Conservation (phyloP, 2,113 vertebrate genomes). For the Agelaius tricolor region DNA sequence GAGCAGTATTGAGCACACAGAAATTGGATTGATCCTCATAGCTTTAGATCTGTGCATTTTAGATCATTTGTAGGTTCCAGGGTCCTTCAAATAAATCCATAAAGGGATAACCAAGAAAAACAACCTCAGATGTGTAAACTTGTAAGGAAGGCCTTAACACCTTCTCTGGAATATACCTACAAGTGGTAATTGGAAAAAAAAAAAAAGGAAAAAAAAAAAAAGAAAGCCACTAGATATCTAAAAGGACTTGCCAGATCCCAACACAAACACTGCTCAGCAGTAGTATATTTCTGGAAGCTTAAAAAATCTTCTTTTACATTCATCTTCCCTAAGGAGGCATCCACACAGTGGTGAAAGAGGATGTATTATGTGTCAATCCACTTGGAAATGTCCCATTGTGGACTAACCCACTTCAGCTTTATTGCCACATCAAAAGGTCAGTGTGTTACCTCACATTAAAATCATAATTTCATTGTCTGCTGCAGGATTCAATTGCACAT, state of each 20-base stretch:
- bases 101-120: neutral
- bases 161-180: neutral
- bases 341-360: neutral
- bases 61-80: neutral
- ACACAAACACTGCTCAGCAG: neutral
- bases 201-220: neutral
- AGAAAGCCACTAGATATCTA: neutral
- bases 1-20: neutral
- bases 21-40: neutral
- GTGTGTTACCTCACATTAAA: neutral
- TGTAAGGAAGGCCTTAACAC: neutral
- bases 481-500: neutral
- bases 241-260: neutral
- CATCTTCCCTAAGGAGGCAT: neutral
- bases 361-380: neutral
- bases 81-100: neutral
- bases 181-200: neutral
- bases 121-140: neutral
- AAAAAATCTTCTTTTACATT: neutral
- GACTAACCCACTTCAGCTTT: neutral
- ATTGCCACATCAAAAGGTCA: neutral
- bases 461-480: neutral
- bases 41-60: neutral
- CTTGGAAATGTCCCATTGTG: neutral
- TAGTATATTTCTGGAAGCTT: neutral